These are phyloP conservation scores for Oreortyx pictus DNA, from an alignment of 2,797 vertebrate species.

Conservation along the genomic window DNA sequence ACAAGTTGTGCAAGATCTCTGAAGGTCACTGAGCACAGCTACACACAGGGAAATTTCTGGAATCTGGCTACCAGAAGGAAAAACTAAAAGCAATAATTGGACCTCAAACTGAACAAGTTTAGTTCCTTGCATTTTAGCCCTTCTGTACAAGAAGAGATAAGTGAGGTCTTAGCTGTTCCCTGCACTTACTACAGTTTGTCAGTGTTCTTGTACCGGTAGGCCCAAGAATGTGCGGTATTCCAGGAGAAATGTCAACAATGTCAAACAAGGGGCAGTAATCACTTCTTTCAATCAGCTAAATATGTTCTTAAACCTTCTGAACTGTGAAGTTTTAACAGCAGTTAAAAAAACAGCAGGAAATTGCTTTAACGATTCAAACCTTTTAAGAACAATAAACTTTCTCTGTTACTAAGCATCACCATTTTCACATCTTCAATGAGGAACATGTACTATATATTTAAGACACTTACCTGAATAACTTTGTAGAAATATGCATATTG, in stretches of 20 bases:
- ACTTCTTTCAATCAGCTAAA: neutral
- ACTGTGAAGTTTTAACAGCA: neutral
- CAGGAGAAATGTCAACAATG: neutral
- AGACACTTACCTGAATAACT: constrained; percentile 89
- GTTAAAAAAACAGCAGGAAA: neutral
- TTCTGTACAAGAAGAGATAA: neutral
- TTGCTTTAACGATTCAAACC: neutral
- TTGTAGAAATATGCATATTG: constrained; percentile 99
- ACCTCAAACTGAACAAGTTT: neutral
- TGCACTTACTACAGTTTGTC: neutral
- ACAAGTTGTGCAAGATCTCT: neutral
- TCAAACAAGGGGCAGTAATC: neutral
- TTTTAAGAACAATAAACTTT: neutral
- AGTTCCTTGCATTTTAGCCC: neutral
- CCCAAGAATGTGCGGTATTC: neutral
- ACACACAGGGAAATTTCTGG: neutral
- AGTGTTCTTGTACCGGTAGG: neutral
- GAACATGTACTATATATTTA: neutral
- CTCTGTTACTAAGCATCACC: neutral
- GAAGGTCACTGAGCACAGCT: neutral
- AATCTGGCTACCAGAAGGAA: neutral
- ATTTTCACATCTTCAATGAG: neutral
- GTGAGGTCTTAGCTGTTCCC: neutral
- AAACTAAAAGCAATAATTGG: neutral
- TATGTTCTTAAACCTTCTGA: neutral